Conservation (phyloP, 1,140 invertebrate species). For the Zaprionus tsacasi region DNA sequence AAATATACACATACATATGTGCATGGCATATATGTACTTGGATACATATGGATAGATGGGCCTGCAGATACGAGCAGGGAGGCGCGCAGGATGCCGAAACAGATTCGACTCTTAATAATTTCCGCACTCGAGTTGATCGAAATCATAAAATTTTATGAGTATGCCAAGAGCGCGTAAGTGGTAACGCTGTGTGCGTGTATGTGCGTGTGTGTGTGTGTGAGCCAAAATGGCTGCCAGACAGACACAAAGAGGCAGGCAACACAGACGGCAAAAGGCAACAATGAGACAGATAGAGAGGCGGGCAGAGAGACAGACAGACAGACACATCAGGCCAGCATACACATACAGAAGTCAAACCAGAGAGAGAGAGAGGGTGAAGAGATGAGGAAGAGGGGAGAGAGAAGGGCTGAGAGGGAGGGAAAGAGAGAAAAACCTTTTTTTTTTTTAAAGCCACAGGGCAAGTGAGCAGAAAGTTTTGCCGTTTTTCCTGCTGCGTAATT, state of each 20-base stretch:
- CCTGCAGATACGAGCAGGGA: constrained; percentile 30
- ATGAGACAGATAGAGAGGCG: constrained; percentile 40
- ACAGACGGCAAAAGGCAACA: constrained; percentile 38
- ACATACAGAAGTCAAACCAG: constrained; percentile 3
- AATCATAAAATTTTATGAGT: constrained; percentile 83
- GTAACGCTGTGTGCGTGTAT: constrained; percentile 29
- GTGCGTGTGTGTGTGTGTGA: constrained; percentile 22
- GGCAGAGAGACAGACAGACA: constrained; percentile 36
- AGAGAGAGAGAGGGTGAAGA: background rate
- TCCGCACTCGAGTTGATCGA: constrained; percentile 83
- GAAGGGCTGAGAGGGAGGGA: background rate
- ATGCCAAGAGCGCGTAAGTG: constrained; percentile 76
- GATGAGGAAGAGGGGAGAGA: background rate
- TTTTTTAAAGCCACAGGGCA: constrained; percentile 70
- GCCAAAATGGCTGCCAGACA: constrained; percentile 76
- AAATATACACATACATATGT: constrained; percentile 6
- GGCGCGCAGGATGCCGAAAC: constrained; percentile 74
- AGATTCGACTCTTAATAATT: constrained; percentile 83
- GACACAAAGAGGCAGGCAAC: constrained; percentile 34
- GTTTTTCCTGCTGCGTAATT: constrained; percentile 20
- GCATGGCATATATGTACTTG: constrained; percentile 9
- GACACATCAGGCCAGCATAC: constrained; percentile 19
- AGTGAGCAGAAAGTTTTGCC: constrained; percentile 65
- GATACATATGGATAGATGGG: constrained; percentile 31
- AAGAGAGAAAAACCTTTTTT: constrained; percentile 40